phyloP scores from a whole-genome alignment of 1,140 invertebrate species.

The Halictus rubicundus region DNA sequence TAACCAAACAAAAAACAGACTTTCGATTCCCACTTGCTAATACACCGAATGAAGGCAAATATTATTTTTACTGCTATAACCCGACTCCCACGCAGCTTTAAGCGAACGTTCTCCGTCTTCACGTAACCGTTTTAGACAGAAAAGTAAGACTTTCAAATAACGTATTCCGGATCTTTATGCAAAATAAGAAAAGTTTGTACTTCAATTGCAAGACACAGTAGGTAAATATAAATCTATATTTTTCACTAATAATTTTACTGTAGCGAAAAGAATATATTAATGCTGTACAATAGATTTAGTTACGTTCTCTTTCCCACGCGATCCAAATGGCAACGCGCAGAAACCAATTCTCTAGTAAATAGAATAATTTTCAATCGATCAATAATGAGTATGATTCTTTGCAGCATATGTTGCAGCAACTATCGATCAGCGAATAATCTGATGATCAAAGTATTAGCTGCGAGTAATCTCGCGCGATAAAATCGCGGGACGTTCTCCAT shows the following conservation, averaged over 20 bases:
- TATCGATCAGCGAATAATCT: not conserved
- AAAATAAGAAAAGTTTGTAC: too few relatives aligned
- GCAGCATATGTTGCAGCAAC: not conserved
- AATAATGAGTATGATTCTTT: not conserved
- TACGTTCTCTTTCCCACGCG: too few relatives aligned
- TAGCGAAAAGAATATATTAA: too few relatives aligned
- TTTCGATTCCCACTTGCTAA: slow-evolving; percentile 11
- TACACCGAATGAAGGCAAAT: slow-evolving; percentile 26
- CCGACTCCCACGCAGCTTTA: slow-evolving; percentile 14
- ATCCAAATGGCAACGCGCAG: too few relatives aligned
- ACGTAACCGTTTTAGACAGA: too few relatives aligned
- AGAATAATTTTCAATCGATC: not conserved
- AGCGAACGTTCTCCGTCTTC: not conserved
- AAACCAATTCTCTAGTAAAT: not conserved
- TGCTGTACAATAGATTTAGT: too few relatives aligned
- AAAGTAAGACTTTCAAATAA: too few relatives aligned
- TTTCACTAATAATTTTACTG: too few relatives aligned
- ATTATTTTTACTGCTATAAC: slow-evolving; percentile 19
- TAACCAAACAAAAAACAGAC: slow-evolving; percentile 5
- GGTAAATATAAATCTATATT: too few relatives aligned
- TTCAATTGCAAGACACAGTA: too few relatives aligned
- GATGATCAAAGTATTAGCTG: not conserved
- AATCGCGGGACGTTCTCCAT: not conserved
- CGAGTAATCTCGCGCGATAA: not conserved
- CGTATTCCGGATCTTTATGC: too few relatives aligned